Conservation (phyloP, 2,797 vertebrate genomes). For the Prionace glauca region DNA sequence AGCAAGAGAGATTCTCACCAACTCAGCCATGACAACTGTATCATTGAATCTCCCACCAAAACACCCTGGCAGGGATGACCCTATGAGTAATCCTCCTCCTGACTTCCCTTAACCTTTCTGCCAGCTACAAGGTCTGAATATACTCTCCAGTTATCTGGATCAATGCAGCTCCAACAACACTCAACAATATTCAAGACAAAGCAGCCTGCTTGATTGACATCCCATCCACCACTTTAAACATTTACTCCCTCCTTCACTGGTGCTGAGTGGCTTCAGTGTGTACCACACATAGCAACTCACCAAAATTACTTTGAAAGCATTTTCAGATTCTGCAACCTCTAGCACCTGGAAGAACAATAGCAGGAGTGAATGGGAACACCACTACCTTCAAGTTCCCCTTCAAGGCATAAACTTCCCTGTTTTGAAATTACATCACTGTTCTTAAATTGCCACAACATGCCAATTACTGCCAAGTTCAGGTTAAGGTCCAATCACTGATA, state of each 20-base stretch:
- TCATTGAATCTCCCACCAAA: no score
- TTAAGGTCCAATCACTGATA: not conserved
- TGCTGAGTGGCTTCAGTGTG: not conserved
- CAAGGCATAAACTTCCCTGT: not conserved
- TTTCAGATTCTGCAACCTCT: not conserved
- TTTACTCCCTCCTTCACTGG: no score
- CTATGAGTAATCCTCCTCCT: not conserved
- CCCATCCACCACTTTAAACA: not conserved
- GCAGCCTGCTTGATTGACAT: not conserved
- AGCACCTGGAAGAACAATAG: not conserved
- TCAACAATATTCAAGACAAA: not conserved
- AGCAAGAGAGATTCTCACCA: no score
- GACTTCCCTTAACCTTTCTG: not conserved
- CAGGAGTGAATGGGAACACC: not conserved
- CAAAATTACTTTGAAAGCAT: not conserved
- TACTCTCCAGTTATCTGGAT: not conserved
- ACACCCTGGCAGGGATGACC: no score
- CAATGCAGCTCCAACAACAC: not conserved
- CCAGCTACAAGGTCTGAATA: not conserved
- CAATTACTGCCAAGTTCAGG: not conserved
- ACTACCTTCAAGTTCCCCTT: not conserved
- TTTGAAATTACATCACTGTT: not conserved
- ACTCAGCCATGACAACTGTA: no score
- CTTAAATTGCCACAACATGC: not conserved
- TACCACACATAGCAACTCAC: not conserved